phyloP scores from a whole-genome alignment of 2,888 invertebrate species.

The Trichopria drosophilae region DNA sequence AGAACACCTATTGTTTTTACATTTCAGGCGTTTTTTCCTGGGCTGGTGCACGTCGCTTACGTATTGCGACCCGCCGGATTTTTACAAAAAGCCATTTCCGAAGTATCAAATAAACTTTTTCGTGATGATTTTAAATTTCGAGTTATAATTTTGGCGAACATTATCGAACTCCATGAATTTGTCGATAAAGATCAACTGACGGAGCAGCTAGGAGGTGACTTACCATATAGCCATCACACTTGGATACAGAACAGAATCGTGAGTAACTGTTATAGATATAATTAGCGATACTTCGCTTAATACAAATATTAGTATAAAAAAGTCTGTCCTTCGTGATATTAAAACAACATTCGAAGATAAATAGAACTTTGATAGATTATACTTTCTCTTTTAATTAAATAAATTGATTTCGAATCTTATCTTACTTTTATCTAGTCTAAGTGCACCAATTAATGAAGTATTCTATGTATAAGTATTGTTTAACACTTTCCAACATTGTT shows the following conservation, averaged over 20 bases:
- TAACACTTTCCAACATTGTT: too few species aligned
- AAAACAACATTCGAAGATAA: too few species aligned
- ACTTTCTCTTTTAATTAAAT: too few species aligned
- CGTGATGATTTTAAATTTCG: slow-evolving; percentile 92
- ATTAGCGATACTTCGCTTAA: too few species aligned
- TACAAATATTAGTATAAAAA: too few species aligned
- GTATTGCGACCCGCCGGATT: slow-evolving; percentile 91
- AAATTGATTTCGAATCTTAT: too few species aligned
- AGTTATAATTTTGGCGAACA: slow-evolving; percentile 82
- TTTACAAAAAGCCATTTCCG: slow-evolving; percentile 93
- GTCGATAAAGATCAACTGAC: slow-evolving; percentile 85
- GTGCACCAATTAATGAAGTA: too few species aligned
- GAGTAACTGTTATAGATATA: too few species aligned
- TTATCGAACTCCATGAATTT: slow-evolving; percentile 84
- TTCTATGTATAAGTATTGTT: too few species aligned
- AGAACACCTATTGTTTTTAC: slow-evolving; percentile 8
- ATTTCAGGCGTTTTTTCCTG: slow-evolving; percentile 88
- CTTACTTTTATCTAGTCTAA: too few species aligned
- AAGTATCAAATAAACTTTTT: slow-evolving; percentile 88
- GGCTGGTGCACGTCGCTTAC: slow-evolving; percentile 90
- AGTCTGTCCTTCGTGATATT: too few species aligned
- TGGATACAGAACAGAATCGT: slow-evolving; percentile 98
- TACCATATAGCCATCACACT: slow-evolving; percentile 89
- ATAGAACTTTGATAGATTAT: too few species aligned
- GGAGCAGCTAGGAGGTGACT: slow-evolving; percentile 82